phyloP scores from a whole-genome alignment of 2,797 vertebrate species.

The Tolypeutes matacus region DNA sequence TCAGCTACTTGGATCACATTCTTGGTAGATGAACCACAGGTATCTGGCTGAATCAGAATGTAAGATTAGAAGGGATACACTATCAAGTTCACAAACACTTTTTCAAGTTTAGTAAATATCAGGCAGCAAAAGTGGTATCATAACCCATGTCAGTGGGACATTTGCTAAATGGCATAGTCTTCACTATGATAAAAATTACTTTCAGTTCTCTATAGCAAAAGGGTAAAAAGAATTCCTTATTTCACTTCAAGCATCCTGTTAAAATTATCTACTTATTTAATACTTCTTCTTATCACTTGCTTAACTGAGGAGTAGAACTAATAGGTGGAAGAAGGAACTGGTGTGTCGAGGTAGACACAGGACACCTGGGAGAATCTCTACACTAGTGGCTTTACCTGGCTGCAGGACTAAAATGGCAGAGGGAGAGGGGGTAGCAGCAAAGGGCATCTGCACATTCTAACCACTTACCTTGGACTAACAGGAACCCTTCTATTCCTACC shows the following conservation, averaged over 20 bases:
- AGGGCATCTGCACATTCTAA: not conserved
- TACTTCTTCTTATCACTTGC: not conserved
- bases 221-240: conserved; percentile 46
- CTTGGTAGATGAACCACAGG: conserved; percentile 39
- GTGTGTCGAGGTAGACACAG: conserved; percentile 71
- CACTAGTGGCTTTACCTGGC: conserved; percentile 56
- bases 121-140: conserved; percentile 68
- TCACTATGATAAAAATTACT: conserved; percentile 61
- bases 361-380: conserved; percentile 43
- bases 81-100: conserved; percentile 53
- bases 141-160: conserved; percentile 51
- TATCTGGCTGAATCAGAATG: conserved; percentile 59
- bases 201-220: conserved; percentile 46
- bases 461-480: conserved; percentile 73
- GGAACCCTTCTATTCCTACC: conserved; percentile 55
- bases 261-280: conserved; percentile 65
- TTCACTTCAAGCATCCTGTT: conserved; percentile 64
- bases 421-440: not conserved
- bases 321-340: conserved; percentile 58
- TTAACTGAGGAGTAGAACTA: conserved; percentile 8
- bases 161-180: conserved; percentile 59
- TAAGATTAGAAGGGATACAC: conserved; percentile 55
- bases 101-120: conserved; percentile 60
- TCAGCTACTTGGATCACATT: conserved; percentile 51
- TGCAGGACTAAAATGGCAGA: conserved; percentile 17